Conservation (phyloP, 2,888 invertebrate genomes). For the Drosophila melanosoma region DNA sequence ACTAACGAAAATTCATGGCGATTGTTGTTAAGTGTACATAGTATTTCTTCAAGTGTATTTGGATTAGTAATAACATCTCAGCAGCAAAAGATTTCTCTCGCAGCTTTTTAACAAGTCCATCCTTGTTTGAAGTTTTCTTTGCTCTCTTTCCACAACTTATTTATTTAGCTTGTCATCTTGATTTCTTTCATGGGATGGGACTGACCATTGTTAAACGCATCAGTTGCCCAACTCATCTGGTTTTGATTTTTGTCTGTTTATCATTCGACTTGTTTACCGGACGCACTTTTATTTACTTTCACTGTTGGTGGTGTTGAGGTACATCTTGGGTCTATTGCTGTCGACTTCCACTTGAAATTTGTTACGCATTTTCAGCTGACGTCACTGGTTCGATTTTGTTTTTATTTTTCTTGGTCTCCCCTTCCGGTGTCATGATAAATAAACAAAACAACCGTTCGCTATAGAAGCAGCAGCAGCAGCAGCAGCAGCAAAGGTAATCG, state of each 20-base stretch:
- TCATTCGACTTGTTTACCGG: conserved; percentile 36
- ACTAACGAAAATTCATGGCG: neutral
- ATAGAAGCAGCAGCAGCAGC: conserved; percentile 30
- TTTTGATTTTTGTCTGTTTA: conserved; percentile 27
- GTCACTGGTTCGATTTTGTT: conserved; percentile 9
- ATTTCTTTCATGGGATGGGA: conserved; percentile 1
- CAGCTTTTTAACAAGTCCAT: neutral
- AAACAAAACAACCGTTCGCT: conserved; percentile 55
- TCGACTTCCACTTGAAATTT: conserved; percentile 30
- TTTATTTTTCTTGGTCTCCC: neutral
- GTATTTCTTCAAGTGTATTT: neutral
- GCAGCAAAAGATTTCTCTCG: neutral
- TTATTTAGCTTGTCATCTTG: neutral
- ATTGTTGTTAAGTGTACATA: neutral
- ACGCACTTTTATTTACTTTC: conserved; percentile 17
- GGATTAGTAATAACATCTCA: neutral
- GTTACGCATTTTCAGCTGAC: conserved; percentile 34
- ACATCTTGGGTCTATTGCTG: conserved; percentile 7
- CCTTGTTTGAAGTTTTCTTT: conserved; percentile 1
- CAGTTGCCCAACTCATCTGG: conserved; percentile 6
- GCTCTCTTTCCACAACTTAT: neutral
- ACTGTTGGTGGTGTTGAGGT: neutral
- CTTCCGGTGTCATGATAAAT: conserved; percentile 40
- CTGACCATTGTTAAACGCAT: conserved; percentile 10
- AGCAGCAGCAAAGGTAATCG: conserved; percentile 43